Base-by-base conservation (phyloP, 2,888 invertebrate genomes). In the Brachyptera putata region DNA sequence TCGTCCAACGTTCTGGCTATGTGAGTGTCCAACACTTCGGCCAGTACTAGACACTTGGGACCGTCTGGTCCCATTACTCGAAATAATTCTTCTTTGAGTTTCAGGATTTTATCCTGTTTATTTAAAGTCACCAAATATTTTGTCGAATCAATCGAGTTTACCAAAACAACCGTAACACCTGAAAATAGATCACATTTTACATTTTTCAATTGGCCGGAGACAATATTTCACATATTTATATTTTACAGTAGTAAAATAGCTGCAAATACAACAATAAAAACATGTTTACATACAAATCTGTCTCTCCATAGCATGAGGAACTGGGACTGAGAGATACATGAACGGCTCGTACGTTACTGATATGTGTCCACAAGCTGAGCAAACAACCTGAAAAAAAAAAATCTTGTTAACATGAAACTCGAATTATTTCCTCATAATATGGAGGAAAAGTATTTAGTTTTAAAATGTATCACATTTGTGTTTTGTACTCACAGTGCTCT, bases 281-380 rank as follows among this genome's bases (percentile, higher is more conserved):
- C 13, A 22, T 16, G 18, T 43, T 2, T 18, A 74, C 76, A 73
- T 69, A 78, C 78, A 72, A 61, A 83, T 73, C 69, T 82, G 82
- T 62, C 79, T 75, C 68, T 84, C 82, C 77, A 81, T 79, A 24
- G 83, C 83, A 66, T 80, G 77, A 43, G 84, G 84, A 62, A 84
- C 74, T 3, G 84, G 84, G 41, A 84, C 80, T 34, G 84, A 82
- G n/a, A 84, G 75, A 70, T 84, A 84, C 83, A 84, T 84, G 67
- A 84, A 84, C 22, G 84, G 84, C 66, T 84, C 84, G 67, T 82
- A 84, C 9, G 83, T 84, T 14, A 83, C 80, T 1, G 84, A 84
- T 14, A 81, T 76, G 69, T 82, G 82, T 61, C 76, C 76, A 69
- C 84, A 84, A 43, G 77, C 77, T 2, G 79, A 79, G 68, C 84